Evolutionary conservation across 2,797 vertebrate genomes (phyloP).

Genomic region (Pseudocheirus occidentalis): DNA sequence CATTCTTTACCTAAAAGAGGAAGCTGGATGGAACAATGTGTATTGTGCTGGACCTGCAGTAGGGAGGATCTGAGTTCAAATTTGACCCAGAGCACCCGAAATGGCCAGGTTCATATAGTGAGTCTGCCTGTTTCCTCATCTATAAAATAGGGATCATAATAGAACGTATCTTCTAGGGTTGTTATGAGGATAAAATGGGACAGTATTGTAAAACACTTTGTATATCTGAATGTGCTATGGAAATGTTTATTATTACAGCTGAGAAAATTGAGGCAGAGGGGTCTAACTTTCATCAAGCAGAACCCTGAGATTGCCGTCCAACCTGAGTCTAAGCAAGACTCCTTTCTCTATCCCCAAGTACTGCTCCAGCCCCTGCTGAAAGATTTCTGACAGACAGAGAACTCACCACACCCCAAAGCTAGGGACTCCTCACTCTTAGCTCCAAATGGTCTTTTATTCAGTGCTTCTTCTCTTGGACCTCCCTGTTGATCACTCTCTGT

Average conservation of each 20-base stretch:
- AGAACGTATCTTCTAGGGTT: neutral
- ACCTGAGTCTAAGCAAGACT: neutral
- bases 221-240: neutral
- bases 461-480: neutral
- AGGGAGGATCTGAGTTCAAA: neutral
- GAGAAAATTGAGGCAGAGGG: neutral
- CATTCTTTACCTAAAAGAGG: neutral
- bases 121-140: neutral
- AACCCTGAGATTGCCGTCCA: neutral
- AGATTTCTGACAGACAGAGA: neutral
- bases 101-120: neutral
- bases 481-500: neutral
- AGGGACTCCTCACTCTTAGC: neutral
- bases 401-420: neutral
- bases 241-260: neutral
- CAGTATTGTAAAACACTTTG: neutral
- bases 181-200: neutral
- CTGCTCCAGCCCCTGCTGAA: neutral
- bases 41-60: neutral
- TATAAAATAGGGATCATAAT: neutral
- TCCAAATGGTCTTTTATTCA: neutral
- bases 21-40: neutral
- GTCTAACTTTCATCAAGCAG: neutral
- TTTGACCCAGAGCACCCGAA: neutral
- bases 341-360: neutral